phyloP scores from a whole-genome alignment of 2,888 invertebrate species.

The Hypercompe scribonia region DNA sequence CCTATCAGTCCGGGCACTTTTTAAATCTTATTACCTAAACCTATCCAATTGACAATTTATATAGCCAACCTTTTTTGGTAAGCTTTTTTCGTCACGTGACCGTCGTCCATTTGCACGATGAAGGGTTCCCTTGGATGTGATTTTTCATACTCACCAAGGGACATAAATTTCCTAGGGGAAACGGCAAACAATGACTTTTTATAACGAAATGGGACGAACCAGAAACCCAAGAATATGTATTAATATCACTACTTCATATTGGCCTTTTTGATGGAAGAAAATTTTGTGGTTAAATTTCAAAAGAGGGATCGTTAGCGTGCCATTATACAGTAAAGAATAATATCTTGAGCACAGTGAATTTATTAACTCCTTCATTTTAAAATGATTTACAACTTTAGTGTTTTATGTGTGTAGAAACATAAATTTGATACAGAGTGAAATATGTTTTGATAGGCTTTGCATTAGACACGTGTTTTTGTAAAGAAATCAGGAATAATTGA shows the following conservation, averaged over 20 bases:
- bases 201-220: slow-evolving; percentile 21
- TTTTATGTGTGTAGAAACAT: background rate
- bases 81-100: slow-evolving; percentile 50
- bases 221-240: slow-evolving; percentile 21
- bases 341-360: background rate
- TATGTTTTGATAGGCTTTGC: background rate
- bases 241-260: slow-evolving; percentile 7
- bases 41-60: slow-evolving; percentile 3
- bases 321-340: slow-evolving; percentile 14
- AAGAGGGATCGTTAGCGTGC: slow-evolving; percentile 26
- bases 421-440: background rate
- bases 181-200: slow-evolving; percentile 32
- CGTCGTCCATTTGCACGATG: slow-evolving; percentile 43
- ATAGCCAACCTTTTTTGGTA: slow-evolving; percentile 23
- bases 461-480: background rate
- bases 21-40: background rate
- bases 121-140: slow-evolving; percentile 40
- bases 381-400: background rate
- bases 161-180: slow-evolving; percentile 38
- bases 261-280: background rate
- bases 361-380: background rate
- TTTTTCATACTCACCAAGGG: slow-evolving; percentile 48
- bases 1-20: too few species aligned
- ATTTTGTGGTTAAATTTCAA: background rate
- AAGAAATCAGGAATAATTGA: too few species aligned